A percentile compares a stretch with the other conserved stretches of the same genome.
Conservation (phyloP, 2,113 vertebrate species). For the Xiphorhynchus elegans region DNA sequence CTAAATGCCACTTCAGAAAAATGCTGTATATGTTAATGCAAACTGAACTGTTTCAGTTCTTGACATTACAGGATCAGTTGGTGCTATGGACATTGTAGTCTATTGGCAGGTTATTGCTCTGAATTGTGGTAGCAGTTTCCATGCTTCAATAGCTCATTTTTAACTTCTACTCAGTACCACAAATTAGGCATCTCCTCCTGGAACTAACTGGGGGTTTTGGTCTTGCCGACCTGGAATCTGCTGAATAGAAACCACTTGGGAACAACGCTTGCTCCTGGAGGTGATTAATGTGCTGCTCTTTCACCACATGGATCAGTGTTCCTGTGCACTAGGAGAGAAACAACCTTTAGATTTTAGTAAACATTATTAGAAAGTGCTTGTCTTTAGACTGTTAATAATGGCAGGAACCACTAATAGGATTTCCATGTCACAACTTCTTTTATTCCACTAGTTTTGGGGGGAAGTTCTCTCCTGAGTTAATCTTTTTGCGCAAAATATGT, state of each 20-base stretch:
- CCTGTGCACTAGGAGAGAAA: background rate
- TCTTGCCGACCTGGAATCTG: background rate
- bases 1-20: slow-evolving; percentile 13
- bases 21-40: background rate
- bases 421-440: slow-evolving; percentile 16
- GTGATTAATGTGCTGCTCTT: background rate
- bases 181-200: background rate
- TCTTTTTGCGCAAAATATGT: slow-evolving; percentile 3
- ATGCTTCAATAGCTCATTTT: background rate
- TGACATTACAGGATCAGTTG: background rate
- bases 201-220: background rate
- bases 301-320: background rate
- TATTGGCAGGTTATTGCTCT: background rate
- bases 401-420: slow-evolving; percentile 18
- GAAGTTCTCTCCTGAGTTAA: slow-evolving; percentile 47
- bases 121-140: background rate
- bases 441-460: slow-evolving; percentile 2
- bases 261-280: background rate
- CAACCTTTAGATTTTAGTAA: background rate
- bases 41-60: background rate
- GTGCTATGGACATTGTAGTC: background rate
- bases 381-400: slow-evolving; percentile 5
- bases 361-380: slow-evolving; percentile 25
- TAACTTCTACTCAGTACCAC: background rate
- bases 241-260: background rate